A percentile compares a stretch with the other conserved stretches of the same genome.
Conservation (phyloP, 2,888 invertebrate genomes). For the Carpatolechia fugitivella region DNA sequence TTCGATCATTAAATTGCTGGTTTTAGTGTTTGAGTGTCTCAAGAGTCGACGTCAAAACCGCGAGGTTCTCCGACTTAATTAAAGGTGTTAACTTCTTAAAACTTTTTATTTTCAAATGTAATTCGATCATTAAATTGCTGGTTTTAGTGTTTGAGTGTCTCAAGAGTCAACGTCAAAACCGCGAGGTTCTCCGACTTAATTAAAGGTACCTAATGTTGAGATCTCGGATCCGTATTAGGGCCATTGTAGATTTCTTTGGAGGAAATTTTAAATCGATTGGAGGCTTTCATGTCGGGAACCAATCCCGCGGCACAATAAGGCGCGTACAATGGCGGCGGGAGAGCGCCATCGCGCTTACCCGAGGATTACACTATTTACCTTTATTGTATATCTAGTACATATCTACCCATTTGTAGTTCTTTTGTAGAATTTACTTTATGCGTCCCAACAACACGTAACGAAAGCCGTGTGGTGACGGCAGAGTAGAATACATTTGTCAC, state of each 20-base stretch:
- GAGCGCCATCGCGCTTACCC: slow-evolving; percentile 61
- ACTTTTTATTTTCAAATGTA: too few species aligned
- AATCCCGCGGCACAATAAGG: slow-evolving; percentile 71
- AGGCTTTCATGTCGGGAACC: slow-evolving; percentile 67
- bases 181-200: neutral
- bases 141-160: too few species aligned
- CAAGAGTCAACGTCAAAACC: too few species aligned
- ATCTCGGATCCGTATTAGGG: slow-evolving; percentile 31
- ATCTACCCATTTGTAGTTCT: neutral
- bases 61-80: neutral
- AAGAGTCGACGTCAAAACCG: too few species aligned
- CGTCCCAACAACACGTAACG: too few species aligned
- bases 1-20: too few species aligned
- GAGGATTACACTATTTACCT: slow-evolving; percentile 65
- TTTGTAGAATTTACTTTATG: too few species aligned
- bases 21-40: too few species aligned
- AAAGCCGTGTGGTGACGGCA: too few species aligned
- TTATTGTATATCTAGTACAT: neutral
- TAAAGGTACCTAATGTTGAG: slow-evolving; percentile 2
- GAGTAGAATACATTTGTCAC: too few species aligned
- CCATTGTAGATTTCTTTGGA: slow-evolving; percentile 65
- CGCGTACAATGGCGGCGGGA: slow-evolving; percentile 59
- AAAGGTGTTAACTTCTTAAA: too few species aligned
- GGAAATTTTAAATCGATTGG: slow-evolving; percentile 75
- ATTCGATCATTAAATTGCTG: too few species aligned